Conservation (phyloP, 1,140 invertebrate species). For the Dendrolimus punctatus region DNA sequence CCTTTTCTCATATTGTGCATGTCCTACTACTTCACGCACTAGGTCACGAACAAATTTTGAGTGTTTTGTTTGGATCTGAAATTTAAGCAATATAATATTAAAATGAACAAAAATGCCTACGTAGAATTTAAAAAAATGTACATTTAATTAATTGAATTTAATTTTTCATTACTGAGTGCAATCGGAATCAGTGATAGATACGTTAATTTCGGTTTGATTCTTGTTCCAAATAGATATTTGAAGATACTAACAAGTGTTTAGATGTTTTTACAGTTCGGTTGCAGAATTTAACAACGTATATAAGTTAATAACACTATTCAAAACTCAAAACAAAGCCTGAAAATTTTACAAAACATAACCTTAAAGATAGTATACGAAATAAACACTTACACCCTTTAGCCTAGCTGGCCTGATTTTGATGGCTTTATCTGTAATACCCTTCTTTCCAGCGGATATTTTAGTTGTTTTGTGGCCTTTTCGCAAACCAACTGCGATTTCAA, state of each 20-base stretch:
- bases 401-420: slow-evolving; percentile 87
- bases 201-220: too few relatives aligned
- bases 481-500: slow-evolving; percentile 92
- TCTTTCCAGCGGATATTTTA: slow-evolving; percentile 86
- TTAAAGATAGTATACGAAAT: not conserved
- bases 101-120: too few relatives aligned
- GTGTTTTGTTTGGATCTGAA: slow-evolving; percentile 92
- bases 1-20: slow-evolving; percentile 98
- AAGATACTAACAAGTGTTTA: too few relatives aligned
- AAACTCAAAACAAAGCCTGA: slow-evolving; percentile 8
- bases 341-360: slow-evolving; percentile 16
- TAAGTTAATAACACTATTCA: not conserved
- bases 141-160: too few relatives aligned
- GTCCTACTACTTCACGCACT: slow-evolving; percentile 96
- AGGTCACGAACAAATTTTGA: slow-evolving; percentile 96
- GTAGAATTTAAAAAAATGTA: too few relatives aligned
- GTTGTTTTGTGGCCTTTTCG: slow-evolving; percentile 96
- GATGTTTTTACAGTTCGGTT: too few relatives aligned
- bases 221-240: too few relatives aligned
- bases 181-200: too few relatives aligned
- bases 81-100: slow-evolving; percentile 28
- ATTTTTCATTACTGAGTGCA: too few relatives aligned
- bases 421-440: slow-evolving; percentile 78
- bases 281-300: too few relatives aligned
- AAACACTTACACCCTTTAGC: slow-evolving; percentile 89